Base-by-base conservation (phyloP, 2,888 invertebrate genomes). In the Nasonia oneida region DNA sequence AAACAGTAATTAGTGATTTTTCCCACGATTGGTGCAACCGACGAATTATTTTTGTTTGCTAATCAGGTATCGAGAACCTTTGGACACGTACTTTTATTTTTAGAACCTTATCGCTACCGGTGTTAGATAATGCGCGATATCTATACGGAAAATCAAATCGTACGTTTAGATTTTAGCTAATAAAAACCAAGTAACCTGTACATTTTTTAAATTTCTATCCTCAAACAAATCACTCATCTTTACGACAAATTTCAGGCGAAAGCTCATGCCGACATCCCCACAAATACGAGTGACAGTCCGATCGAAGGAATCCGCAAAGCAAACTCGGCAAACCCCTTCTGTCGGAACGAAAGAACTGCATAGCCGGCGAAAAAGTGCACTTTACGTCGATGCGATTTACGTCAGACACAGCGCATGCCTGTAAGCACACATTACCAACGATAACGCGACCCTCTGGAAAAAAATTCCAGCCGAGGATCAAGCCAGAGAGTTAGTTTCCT, bases 371-470 rank as follows among this genome's bases (percentile, higher is more conserved):
- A 70, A 75, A 76, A 76, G 33, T 39, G 33, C 39, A 23, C 39
- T n/a, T 75, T 42, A 67, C 70, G 67, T 82, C 53, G 53, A 77
- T 47, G 57, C 57, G 42, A 83, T 71, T 71, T 76, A 76, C 82
- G 82, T 82, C 77, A 77, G 18, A 42, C 2, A 3, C 73, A 42
- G 1, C 23, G 23, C 57, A 61, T 53, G 23, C 33, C 39, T 67
- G 64, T 42, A 8, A 1, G 18, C 33, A 79, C 29, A 29, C 29
- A 2, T 29, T 12, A 57, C n/a, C 10, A 8, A 14, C 29, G 67
- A 77, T 39, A 70, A 73, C 12, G 47, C 37, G 47, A 10, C 47
- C n/a, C 3, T 33, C 73, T 12, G 15, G 15, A 37, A n/a, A 42
- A 73, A 73, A 39, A 73, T 37, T 64, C 64, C 29, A 14, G 14